These are phyloP conservation scores for Diarsia mendica DNA, from an alignment of 2,888 invertebrate genomes.

Conservation along the genomic window DNA sequence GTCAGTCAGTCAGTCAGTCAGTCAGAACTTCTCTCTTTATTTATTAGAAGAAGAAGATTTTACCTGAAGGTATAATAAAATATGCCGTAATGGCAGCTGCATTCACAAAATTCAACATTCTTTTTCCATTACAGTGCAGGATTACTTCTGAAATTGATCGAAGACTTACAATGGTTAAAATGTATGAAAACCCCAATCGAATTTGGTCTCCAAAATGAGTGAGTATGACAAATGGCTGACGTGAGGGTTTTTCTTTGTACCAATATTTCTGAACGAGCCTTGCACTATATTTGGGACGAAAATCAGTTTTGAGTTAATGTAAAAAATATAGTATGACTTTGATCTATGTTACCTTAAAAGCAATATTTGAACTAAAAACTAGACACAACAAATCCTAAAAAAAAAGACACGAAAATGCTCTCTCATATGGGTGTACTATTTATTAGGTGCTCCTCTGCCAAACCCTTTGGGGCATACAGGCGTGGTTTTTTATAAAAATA, in stretches of 20 bases:
- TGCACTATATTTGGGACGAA: constrained; percentile 12
- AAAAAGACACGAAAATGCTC: no score
- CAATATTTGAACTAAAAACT: no score
- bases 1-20: no score
- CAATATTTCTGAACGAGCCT: background rate
- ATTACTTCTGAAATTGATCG: constrained; percentile 35
- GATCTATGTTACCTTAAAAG: no score
- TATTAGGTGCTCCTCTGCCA: no score
- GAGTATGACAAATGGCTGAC: constrained; percentile 38
- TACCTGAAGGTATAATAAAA: background rate
- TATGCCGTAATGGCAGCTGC: background rate
- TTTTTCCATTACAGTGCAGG: constrained; percentile 27
- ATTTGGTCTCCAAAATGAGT: constrained; percentile 25
- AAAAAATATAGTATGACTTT: background rate
- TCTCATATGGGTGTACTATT: no score
- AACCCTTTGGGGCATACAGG: no score
- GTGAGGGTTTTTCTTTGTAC: constrained; percentile 6
- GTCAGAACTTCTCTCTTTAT: no score
- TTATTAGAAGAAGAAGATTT: no score
- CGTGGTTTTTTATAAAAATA: no score
- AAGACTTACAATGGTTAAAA: constrained; percentile 25
- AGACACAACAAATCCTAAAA: no score
- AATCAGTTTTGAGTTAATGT: background rate
- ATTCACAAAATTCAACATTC: constrained; percentile 27
- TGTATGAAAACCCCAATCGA: constrained; percentile 25